Evolutionary conservation across 2,888 invertebrate species (phyloP).

Genomic region (Scelioninae gen. 1): DNA sequence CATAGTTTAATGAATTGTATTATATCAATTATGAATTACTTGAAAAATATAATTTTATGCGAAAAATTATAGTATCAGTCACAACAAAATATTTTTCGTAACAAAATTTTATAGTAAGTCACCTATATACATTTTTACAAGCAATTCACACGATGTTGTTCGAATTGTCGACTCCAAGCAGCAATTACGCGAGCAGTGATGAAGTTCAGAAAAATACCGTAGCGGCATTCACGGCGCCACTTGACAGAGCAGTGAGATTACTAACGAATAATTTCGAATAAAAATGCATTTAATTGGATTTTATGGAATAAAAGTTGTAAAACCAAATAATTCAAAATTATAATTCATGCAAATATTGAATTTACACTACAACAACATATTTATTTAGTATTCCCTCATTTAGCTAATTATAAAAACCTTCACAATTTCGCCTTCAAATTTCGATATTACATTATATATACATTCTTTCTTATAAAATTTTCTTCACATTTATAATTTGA

Average conservation of each 20-base stretch:
- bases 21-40: too few species aligned
- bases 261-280: constrained; percentile 11
- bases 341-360: not conserved
- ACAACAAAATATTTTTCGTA: not conserved
- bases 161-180: constrained; percentile 17
- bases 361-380: not conserved
- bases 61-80: too few species aligned
- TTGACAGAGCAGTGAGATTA: constrained; percentile 45
- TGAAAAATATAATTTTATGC: too few species aligned
- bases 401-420: not conserved
- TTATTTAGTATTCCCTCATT: not conserved
- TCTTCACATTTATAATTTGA: not conserved
- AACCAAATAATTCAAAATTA: constrained; percentile 11
- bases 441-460: not conserved
- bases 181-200: constrained; percentile 18
- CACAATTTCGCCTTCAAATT: not conserved
- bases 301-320: constrained; percentile 2
- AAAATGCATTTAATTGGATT: constrained; percentile 3
- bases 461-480: not conserved
- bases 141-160: constrained; percentile 8
- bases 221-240: constrained; percentile 60
- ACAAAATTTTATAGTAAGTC: not conserved
- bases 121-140: not conserved
- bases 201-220: constrained; percentile 52
- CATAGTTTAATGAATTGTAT: too few species aligned